phyloP scores from a whole-genome alignment of 1,140 invertebrate species.

The Carposina sasakii region DNA sequence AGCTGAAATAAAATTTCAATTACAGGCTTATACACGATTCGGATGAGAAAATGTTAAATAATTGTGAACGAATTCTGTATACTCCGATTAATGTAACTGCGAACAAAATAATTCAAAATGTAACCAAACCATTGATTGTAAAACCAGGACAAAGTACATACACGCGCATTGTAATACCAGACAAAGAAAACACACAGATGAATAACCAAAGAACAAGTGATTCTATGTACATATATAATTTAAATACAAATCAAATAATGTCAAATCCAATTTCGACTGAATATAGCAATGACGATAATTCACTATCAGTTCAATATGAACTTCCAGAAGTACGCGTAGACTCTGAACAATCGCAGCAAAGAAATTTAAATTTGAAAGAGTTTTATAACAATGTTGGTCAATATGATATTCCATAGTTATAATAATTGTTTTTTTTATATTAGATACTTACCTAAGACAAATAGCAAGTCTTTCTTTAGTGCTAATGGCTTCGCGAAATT shows the following conservation, averaged over 20 bases:
- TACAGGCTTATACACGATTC: slow-evolving; percentile 15
- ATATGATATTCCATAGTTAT: slow-evolving; percentile 6
- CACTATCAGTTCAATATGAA: no score
- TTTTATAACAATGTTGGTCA: slow-evolving; percentile 3
- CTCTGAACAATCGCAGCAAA: slow-evolving; percentile 14
- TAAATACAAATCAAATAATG: no score
- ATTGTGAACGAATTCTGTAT: slow-evolving; percentile 10
- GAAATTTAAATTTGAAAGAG: slow-evolving; percentile 10
- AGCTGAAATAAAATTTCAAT: no score
- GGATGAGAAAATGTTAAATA: slow-evolving; percentile 17
- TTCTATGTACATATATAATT: no score
- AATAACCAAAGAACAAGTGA: no score
- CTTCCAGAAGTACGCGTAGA: no score
- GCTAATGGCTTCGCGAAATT: slow-evolving; percentile 22
- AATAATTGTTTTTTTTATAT: slow-evolving; percentile 7
- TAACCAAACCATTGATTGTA: no score
- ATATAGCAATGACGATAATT: no score
- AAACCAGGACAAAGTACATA: no score
- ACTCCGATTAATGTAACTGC: slow-evolving; percentile 16
- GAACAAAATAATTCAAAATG: slow-evolving; percentile 13
- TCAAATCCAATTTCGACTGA: no score
- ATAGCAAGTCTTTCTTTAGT: slow-evolving; percentile 30
- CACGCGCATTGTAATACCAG: no score
- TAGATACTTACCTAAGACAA: slow-evolving; percentile 24
- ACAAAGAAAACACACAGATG: no score